Evolutionary conservation across 2,888 invertebrate genomes (phyloP).

Genomic region (Prosopocoilus inquinatus): DNA sequence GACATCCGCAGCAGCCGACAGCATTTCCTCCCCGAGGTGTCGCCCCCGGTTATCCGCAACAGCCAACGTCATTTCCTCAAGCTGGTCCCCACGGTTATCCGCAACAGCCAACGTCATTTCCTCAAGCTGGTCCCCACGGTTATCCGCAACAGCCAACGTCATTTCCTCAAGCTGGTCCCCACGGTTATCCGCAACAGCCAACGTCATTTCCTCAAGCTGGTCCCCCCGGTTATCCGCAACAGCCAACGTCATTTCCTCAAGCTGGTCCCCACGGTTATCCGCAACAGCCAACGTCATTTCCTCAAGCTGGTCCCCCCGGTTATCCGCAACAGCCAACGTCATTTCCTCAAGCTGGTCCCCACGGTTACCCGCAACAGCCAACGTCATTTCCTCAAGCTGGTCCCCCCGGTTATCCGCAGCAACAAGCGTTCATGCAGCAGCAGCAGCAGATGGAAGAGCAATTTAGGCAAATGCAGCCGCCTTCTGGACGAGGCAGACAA

Average conservation of each 20-base stretch:
- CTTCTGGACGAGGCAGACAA: background rate
- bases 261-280: no score
- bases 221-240: conserved; percentile 8
- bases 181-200: conserved; percentile 3
- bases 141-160: conserved; percentile 6
- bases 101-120: conserved; percentile 6
- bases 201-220: conserved; percentile 4
- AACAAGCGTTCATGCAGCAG: conserved; percentile 13
- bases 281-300: conserved; percentile 6
- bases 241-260: conserved; percentile 6
- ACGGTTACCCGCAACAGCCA: conserved; percentile 3
- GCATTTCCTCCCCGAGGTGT: no score
- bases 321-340: conserved; percentile 6
- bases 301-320: conserved; percentile 2
- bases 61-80: conserved; percentile 4
- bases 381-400: conserved; percentile 4
- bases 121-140: conserved; percentile 1
- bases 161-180: no score
- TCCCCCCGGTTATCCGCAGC: conserved; percentile 8
- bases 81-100: conserved; percentile 1
- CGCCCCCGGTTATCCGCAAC: conserved; percentile 7
- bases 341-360: no score
- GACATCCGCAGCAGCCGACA: conserved; percentile 6
- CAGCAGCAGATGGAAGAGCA: conserved; percentile 27
- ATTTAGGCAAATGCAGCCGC: background rate